These are phyloP conservation scores for Acanthurus lineatus DNA, from an alignment of 2,797 vertebrate genomes.

Conservation along the genomic window DNA sequence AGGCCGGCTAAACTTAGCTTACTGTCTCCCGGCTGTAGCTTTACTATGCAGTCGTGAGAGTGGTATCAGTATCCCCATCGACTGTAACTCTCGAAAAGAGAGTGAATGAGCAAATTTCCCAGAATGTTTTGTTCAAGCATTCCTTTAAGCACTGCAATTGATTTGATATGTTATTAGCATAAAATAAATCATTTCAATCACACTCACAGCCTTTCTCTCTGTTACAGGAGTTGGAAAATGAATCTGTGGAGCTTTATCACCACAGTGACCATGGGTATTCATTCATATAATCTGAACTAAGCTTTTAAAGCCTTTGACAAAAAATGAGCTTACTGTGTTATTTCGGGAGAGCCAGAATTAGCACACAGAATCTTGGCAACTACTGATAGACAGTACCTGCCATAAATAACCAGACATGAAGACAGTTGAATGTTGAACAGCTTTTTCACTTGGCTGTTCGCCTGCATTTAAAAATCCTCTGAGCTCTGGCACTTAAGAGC, in stretches of 20 bases:
- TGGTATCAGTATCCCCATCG: neutral
- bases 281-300: constrained; percentile 71
- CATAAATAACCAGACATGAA: constrained; percentile 72
- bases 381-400: constrained; percentile 59
- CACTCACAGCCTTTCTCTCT: neutral
- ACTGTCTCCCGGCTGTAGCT: neutral
- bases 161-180: neutral
- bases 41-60: neutral
- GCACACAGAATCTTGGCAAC: constrained; percentile 70
- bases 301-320: constrained; percentile 52
- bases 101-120: neutral
- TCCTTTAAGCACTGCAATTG: neutral
- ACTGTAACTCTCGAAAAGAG: neutral
- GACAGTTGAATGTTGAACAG: constrained; percentile 60
- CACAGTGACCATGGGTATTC: constrained; percentile 53
- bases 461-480: constrained; percentile 52
- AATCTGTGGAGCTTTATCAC: constrained; percentile 25
- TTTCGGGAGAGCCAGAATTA: constrained; percentile 74
- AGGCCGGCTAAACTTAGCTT: neutral
- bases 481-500: constrained; percentile 49
- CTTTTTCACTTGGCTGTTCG: constrained; percentile 63
- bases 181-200: neutral
- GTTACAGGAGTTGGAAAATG: constrained; percentile 18
- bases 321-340: constrained; percentile 64
- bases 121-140: neutral